A percentile compares a stretch with the other conserved stretches of the same genome.
phyloP scores from a whole-genome alignment of 2,113 vertebrate genomes.

The Cephalopholis sonnerati region DNA sequence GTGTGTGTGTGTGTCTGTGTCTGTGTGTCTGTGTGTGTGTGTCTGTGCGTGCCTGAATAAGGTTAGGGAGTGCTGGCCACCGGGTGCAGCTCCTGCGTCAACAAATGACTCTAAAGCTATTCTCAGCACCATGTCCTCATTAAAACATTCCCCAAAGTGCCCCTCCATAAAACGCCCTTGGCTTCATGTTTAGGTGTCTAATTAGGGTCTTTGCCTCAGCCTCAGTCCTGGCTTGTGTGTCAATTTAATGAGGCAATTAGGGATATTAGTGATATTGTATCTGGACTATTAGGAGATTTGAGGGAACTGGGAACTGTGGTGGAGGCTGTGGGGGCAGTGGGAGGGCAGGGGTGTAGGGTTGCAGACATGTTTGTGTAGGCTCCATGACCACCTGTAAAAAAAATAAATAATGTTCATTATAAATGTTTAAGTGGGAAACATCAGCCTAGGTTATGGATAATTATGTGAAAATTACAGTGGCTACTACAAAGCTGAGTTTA shows the following conservation, averaged over 20 bases:
- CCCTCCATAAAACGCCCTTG: slow-evolving; percentile 77
- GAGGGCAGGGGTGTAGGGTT: slow-evolving; percentile 60
- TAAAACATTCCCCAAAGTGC: slow-evolving; percentile 84
- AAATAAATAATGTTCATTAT: slow-evolving; percentile 2
- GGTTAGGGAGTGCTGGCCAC: slow-evolving; percentile 48
- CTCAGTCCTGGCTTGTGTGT: slow-evolving; percentile 76
- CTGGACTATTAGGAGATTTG: slow-evolving; percentile 66
- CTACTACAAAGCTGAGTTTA: neutral
- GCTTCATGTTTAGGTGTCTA: slow-evolving; percentile 84
- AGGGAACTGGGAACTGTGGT: slow-evolving; percentile 59
- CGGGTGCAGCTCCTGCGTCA: slow-evolving; percentile 61
- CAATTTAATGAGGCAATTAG: slow-evolving; percentile 85
- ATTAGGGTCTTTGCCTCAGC: slow-evolving; percentile 74
- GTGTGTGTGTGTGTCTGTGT: slow-evolving; percentile 5
- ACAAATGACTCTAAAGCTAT: slow-evolving; percentile 71
- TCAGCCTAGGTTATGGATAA: neutral
- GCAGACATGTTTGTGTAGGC: slow-evolving; percentile 42
- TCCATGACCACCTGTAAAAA: slow-evolving; percentile 30
- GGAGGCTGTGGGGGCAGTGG: slow-evolving; percentile 38
- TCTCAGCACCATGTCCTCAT: slow-evolving; percentile 79
- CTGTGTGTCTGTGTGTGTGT: slow-evolving; percentile 3
- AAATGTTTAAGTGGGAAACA: slow-evolving; percentile 12
- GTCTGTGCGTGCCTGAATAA: slow-evolving; percentile 30
- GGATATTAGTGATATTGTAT: slow-evolving; percentile 66
- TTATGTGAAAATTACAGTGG: neutral